Percentiles rank a stretch among this genome's conserved stretches.
phyloP scores from a whole-genome alignment of 2,797 vertebrate genomes.

The Clamator glandarius region DNA sequence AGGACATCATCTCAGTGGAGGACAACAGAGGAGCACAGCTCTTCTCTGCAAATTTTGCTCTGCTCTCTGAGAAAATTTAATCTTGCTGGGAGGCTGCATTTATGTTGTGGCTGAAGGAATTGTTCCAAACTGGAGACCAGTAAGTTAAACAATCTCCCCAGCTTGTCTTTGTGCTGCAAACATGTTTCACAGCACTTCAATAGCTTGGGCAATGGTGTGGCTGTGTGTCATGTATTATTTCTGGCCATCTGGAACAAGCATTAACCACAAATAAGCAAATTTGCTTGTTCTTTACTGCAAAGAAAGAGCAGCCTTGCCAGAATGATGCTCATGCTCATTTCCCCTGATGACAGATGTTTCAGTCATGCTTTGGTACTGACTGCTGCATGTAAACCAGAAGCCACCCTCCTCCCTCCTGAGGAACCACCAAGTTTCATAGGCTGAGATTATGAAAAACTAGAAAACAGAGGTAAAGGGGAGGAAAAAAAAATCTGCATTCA shows the following conservation, averaged over 20 bases:
- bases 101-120: slow-evolving; percentile 52
- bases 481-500: background rate
- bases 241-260: slow-evolving; percentile 65
- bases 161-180: slow-evolving; percentile 56
- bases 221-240: slow-evolving; percentile 54
- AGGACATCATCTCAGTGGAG: background rate
- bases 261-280: slow-evolving; percentile 64
- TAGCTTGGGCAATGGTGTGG: slow-evolving; percentile 14
- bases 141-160: slow-evolving; percentile 64
- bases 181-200: slow-evolving; percentile 24
- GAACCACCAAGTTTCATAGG: background rate
- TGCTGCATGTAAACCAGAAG: background rate
- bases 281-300: slow-evolving; percentile 49
- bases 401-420: background rate
- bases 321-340: background rate
- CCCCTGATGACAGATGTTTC: background rate
- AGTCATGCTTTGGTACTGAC: background rate
- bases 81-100: slow-evolving; percentile 55
- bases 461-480: accelerated
- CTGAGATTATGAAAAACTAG: background rate
- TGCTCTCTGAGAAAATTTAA: slow-evolving; percentile 44
- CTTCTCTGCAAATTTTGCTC: background rate
- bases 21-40: background rate
- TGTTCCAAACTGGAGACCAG: slow-evolving; percentile 55
- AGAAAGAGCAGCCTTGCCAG: slow-evolving; percentile 34